A percentile compares a stretch with the other conserved stretches of the same genome.
Conservation (phyloP, 2,797 vertebrate species). For the Bradypodion pumilum region DNA sequence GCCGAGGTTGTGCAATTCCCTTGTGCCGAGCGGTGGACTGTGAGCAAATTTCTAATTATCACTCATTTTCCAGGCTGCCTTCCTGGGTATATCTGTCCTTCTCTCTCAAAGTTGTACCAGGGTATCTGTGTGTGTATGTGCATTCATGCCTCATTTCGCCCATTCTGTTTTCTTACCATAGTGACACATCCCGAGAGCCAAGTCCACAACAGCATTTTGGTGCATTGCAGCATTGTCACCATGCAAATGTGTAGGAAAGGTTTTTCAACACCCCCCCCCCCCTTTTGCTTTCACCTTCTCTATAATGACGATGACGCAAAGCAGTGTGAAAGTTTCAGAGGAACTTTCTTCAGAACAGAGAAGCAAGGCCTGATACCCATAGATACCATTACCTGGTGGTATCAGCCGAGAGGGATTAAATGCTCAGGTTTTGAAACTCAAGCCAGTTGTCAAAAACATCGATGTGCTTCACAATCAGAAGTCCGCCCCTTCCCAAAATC, state of each 20-base stretch:
- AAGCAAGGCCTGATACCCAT: no score
- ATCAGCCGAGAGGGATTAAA: neutral
- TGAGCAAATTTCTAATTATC: no score
- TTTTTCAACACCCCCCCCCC: constrained; percentile 8
- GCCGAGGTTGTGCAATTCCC: no score
- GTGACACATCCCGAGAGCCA: constrained; percentile 29
- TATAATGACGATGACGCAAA: constrained; percentile 23
- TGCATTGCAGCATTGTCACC: constrained; percentile 65
- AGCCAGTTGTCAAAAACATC: neutral
- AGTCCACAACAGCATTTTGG: constrained; percentile 49
- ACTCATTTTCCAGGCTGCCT: no score
- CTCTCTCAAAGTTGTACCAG: neutral
- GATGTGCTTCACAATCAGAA: neutral
- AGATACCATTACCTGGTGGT: neutral
- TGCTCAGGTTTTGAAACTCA: neutral
- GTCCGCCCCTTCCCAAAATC: no score
- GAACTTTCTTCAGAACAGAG: neutral
- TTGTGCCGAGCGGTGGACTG: no score
- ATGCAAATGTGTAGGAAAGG: no score
- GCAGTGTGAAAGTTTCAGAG: neutral
- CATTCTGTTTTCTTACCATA: constrained; percentile 28
- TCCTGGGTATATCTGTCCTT: no score
- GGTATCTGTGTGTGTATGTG: no score
- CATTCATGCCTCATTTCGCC: neutral
- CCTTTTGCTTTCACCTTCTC: neutral